Percentiles rank a stretch among this genome's conserved stretches.
Evolutionary conservation across 2,888 invertebrate genomes (phyloP).

Genomic region (Gasteruption jaculator): DNA sequence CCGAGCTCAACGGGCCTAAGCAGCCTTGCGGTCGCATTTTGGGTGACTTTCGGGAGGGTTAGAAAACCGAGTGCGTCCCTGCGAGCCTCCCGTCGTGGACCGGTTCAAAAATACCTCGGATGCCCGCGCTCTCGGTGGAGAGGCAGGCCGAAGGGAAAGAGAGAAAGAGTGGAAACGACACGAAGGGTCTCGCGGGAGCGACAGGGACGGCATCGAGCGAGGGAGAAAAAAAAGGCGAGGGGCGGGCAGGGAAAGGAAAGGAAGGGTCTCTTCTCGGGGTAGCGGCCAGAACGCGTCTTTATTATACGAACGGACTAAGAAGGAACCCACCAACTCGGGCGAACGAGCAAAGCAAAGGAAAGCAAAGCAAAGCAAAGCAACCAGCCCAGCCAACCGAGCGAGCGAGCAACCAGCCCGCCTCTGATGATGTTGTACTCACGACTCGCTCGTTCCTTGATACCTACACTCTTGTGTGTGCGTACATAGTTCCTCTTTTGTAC

Average conservation of each 20-base stretch:
- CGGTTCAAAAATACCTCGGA: constrained; percentile 52
- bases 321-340: constrained; percentile 36
- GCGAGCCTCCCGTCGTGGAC: constrained; percentile 47
- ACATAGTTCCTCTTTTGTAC: constrained; percentile 1
- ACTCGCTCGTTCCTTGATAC: constrained; percentile 21
- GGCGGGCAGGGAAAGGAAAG: constrained; percentile 3
- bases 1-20: no score
- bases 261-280: constrained; percentile 16
- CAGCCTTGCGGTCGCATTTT: no score
- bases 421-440: constrained; percentile 22
- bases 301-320: constrained; percentile 44
- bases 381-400: no score
- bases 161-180: constrained; percentile 12
- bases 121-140: constrained; percentile 41
- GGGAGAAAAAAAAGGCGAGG: constrained; percentile 18
- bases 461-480: constrained; percentile 1
- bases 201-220: constrained; percentile 20
- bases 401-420: constrained; percentile 18
- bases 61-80: constrained; percentile 38
- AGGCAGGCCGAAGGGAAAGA: constrained; percentile 22
- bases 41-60: constrained; percentile 28
- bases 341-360: not conserved
- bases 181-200: constrained; percentile 14
- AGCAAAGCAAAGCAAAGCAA: not conserved
- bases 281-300: constrained; percentile 46